Base-by-base conservation (phyloP, 2,888 invertebrate genomes). In the Mythimna ferrago region DNA sequence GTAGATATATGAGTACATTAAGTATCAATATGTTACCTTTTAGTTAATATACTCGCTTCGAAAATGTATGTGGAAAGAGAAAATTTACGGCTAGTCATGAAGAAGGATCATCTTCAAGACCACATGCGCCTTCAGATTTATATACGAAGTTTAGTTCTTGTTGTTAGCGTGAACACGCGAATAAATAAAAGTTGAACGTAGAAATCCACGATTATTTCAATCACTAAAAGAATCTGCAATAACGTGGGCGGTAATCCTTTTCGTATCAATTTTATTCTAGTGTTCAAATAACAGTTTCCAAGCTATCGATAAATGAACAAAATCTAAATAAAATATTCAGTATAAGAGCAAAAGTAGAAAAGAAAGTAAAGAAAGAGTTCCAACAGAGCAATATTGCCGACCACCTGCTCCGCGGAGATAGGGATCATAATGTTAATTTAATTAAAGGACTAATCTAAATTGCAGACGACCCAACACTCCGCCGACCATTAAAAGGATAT, bases 401-500 rank as follows among this genome's bases (percentile, higher is more conserved):
- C 95, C 95, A 96, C 95, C 95, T 95, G 95, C 93, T 93, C 90
- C 93, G 87, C 84, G 79, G 90, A 94, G 95, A 96, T 96, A 94
- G 94, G 94, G 94, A 96, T 96, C 95, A 95, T 96, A 95, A 96
- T 95, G 96, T 95, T 96, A 96, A 96, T 96, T 96, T 96, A 96
- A 96, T 96, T 96, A 96, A 96, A 95, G 95, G 95, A 95, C 96
- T 96, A 96, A 96, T 96, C 96, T 96, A 95, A 96, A 96, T 96
- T 96, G 96, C 95, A 96, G 96, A 96, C 93, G 95, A 95, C 94
- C 95, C 96, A 92, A 94, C 95, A 94, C 95, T 93, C 94, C 90
- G 91, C 87, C 93, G 91, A 89, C 95, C 95, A 95, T 96, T 96
- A 95, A 96, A 95, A 93, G 94, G 95, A 94, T 95, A 95, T 95